Evolutionary conservation across 2,113 vertebrate genomes (phyloP), one percentile per base, ranked within the genome.

Genomic region (Malurus melanocephalus): DNA sequence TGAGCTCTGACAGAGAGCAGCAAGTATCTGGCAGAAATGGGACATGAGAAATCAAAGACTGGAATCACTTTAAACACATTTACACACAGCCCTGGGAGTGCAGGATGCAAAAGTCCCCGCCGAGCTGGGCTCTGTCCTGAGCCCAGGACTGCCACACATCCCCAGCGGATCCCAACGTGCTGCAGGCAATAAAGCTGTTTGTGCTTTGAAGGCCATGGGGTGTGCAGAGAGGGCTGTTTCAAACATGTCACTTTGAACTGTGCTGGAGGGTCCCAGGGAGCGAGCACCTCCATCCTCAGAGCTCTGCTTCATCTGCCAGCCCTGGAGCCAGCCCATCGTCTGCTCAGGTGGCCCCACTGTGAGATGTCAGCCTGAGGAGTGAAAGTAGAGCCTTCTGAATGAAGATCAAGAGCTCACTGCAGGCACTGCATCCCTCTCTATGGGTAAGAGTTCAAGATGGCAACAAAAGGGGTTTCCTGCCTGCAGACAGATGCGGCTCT

Each of bases 321-420:
- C 97, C 96, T 97, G 97, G 98, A 98, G 97, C 98, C 98, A 98
- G 96, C 96, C 93, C 65, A 89, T 94, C 97, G 98, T 98, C 97
- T 93, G 93, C 95, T 95, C 97, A 96, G 96, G 98, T 97, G 93
- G 97, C 97, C 98, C 98, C 97, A 97, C 98, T 97, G 97, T 94
- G 98, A 98, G 97, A 97, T 97, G 98, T 98, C 98, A 98, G 98
- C 96, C 98, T 98, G 98, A 98, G 98, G 97, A 98, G 98, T 98
- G 97, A 98, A 97, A 97, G 93, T 97, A 78, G 93, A 97, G 96
- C 96, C 97, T 97, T 96, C 95, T 61, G 93, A 78, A 91, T n/a
- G 88, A 91, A 93, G 96, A 94, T 90, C 80, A 96, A 96, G 94
- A 89, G 93, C 96, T 93, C 95, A 78, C 84, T 28, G 88, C 95